Evolutionary conservation across 2,797 vertebrate genomes (phyloP).

Genomic region (Lutjanus argentimaculatus): DNA sequence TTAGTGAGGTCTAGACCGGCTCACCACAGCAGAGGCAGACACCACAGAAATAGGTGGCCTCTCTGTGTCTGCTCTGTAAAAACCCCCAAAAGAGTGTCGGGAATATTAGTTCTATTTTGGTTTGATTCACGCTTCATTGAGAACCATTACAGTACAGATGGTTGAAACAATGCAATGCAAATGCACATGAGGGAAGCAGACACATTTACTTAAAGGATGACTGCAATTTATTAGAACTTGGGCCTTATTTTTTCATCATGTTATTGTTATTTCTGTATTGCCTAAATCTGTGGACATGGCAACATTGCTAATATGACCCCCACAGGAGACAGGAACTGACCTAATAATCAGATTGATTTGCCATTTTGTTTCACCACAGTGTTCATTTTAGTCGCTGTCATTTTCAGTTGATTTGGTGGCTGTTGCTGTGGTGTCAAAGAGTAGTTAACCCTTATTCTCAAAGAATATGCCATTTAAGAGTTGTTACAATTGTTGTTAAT

Average conservation of each 20-base stretch:
- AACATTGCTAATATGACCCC: background rate
- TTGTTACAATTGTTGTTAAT: too few species aligned
- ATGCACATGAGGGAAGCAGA: constrained; percentile 13
- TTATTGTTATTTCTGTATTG: background rate
- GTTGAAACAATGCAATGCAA: constrained; percentile 31
- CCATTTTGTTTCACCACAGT: background rate
- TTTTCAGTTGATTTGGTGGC: background rate
- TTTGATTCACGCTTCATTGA: constrained; percentile 51
- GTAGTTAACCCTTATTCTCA: too few species aligned
- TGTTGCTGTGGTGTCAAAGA: too few species aligned
- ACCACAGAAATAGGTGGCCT: constrained; percentile 59
- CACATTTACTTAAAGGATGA: constrained; percentile 20
- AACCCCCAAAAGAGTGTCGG: constrained; percentile 34
- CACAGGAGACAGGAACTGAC: background rate
- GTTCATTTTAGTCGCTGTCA: background rate
- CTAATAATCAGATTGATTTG: background rate
- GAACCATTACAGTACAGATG: constrained; percentile 50
- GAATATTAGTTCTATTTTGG: constrained; percentile 56
- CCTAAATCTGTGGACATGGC: background rate
- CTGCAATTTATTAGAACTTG: constrained; percentile 1
- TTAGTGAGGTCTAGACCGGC: constrained; percentile 61
- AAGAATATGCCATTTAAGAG: background rate
- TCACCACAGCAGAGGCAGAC: constrained; percentile 58
- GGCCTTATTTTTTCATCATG: background rate
- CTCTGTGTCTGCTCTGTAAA: constrained; percentile 36